Percentiles rank a stretch among this genome's conserved stretches.
phyloP scores from a whole-genome alignment of 2,888 invertebrate genomes.

The Heterodera filipjevi region DNA sequence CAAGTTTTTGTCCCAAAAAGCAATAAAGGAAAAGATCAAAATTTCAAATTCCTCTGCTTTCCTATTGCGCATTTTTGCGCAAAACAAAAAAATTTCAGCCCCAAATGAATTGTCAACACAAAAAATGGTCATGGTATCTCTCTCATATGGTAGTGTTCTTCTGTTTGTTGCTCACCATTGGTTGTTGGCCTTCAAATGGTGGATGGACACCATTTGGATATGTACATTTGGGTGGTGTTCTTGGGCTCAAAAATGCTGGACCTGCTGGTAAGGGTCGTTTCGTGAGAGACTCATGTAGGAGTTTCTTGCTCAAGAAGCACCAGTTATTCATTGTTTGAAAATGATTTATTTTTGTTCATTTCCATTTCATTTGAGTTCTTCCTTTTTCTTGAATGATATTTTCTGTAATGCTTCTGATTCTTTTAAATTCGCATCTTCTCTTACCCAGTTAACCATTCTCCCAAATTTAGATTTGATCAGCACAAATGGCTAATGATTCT shows the following conservation, averaged over 20 bases:
- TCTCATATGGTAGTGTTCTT: slow-evolving; percentile 9
- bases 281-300: background rate
- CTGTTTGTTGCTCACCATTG: slow-evolving; percentile 12
- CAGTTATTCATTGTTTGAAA: background rate
- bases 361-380: too few species aligned
- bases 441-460: background rate
- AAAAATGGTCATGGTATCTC: background rate
- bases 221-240: slow-evolving; percentile 8
- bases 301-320: background rate
- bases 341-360: background rate
- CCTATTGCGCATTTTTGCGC: background rate
- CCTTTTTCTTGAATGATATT: too few species aligned
- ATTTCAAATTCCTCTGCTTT: background rate
- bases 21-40: too few species aligned
- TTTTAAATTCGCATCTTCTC: background rate
- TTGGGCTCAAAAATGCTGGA: slow-evolving; percentile 9
- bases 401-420: too few species aligned
- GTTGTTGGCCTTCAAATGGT: slow-evolving; percentile 11
- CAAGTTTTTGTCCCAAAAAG: background rate
- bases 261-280: slow-evolving; percentile 8
- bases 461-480: background rate
- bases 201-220: slow-evolving; percentile 6
- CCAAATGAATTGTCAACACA: slow-evolving; percentile 5
- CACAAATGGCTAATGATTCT: slow-evolving; percentile 29
- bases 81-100: background rate